Percentiles rank a stretch among this genome's conserved stretches.
phyloP scores from a whole-genome alignment of 1,140 invertebrate species.

The Octopus bimaculoides region DNA sequence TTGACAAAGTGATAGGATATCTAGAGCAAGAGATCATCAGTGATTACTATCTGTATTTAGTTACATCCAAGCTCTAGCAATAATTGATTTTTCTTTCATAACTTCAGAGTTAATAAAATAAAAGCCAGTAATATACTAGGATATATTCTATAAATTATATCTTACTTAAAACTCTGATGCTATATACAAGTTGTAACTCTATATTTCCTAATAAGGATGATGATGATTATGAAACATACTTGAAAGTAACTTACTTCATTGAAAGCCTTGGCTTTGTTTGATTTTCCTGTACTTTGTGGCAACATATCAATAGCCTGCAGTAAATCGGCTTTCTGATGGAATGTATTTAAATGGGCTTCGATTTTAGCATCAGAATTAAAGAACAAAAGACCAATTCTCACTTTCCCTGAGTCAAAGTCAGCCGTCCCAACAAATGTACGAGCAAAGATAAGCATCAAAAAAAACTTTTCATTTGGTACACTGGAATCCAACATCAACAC shows the following conservation, averaged over 20 bases:
- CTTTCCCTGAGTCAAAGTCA: conserved; percentile 35
- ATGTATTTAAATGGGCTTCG: conserved; percentile 44
- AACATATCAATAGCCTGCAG: conserved; percentile 24
- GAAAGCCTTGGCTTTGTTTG: conserved; percentile 39
- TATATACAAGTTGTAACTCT: no score
- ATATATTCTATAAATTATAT: no score
- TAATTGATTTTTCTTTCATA: no score
- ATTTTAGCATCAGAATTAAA: conserved; percentile 33
- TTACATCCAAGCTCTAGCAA: no score
- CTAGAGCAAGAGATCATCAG: no score
- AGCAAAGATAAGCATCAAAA: conserved; percentile 42
- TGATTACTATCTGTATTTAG: no score
- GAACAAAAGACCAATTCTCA: conserved; percentile 41
- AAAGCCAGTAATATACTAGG: no score
- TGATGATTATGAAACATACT: no score
- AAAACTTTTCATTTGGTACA: conserved; percentile 31
- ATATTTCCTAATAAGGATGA: no score
- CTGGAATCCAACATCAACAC: conserved; percentile 48
- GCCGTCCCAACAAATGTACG: conserved; percentile 31
- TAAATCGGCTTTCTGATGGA: conserved; percentile 31
- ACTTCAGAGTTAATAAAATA: no score
- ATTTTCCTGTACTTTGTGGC: conserved; percentile 26
- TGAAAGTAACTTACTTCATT: background rate
- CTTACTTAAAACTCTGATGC: no score
- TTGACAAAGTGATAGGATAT: no score